Percentiles rank a stretch among this genome's conserved stretches.
These are phyloP conservation scores for Lagria hirta DNA, from an alignment of 2,888 invertebrate genomes.

Conservation along the genomic window DNA sequence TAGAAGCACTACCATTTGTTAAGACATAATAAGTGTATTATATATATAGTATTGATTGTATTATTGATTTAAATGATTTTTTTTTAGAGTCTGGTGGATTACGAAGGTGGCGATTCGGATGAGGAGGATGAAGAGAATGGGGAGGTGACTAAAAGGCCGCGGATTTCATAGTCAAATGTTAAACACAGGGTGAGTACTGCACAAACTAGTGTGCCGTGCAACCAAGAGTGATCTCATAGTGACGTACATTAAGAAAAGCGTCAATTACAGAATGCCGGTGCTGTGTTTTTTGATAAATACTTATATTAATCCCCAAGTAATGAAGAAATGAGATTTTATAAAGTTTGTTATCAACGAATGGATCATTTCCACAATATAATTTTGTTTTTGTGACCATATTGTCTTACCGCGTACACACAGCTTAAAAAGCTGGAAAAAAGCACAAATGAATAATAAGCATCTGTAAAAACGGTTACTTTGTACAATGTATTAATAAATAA, in stretches of 20 bases:
- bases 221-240: slow-evolving; percentile 51
- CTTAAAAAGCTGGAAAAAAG: slow-evolving; percentile 22
- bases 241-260: slow-evolving; percentile 37
- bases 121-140: slow-evolving; percentile 82
- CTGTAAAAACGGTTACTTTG: slow-evolving; percentile 34
- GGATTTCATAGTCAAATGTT: slow-evolving; percentile 68
- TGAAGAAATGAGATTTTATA: slow-evolving; percentile 6
- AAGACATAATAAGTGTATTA: too few relatives aligned
- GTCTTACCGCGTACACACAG: slow-evolving; percentile 9
- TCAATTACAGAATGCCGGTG: slow-evolving; percentile 43
- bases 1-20: too few relatives aligned
- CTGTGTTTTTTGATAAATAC: slow-evolving; percentile 23
- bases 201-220: slow-evolving; percentile 47
- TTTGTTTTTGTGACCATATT: background rate
- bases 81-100: slow-evolving; percentile 87
- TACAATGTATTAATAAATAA: slow-evolving; percentile 20
- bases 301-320: slow-evolving; percentile 5
- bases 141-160: slow-evolving; percentile 66
- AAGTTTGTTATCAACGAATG: slow-evolving; percentile 4
- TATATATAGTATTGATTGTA: background rate
- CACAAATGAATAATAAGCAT: slow-evolving; percentile 41
- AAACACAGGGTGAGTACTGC: slow-evolving; percentile 38
- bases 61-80: slow-evolving; percentile 1
- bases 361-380: background rate
- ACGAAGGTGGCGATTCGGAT: slow-evolving; percentile 96